Evolutionary conservation across 2,113 vertebrate species (phyloP).

Genomic region (Oreochromis aureus): DNA sequence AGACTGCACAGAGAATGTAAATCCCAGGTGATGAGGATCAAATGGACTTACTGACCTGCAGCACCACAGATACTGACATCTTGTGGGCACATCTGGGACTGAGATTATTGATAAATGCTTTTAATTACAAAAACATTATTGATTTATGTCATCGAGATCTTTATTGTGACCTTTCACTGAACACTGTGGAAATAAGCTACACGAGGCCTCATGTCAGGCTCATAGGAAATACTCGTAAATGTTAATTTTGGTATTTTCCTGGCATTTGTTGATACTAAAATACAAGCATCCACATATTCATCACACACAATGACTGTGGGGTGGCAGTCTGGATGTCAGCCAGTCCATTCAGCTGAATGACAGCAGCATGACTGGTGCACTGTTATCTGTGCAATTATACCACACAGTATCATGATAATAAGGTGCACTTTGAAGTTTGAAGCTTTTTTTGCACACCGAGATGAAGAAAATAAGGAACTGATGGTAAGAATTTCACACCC

Average conservation of each 20-base stretch:
- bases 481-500: constrained; percentile 1
- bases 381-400: constrained; percentile 14
- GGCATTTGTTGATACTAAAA: neutral
- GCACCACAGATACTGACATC: constrained; percentile 39
- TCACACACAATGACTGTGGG: neutral
- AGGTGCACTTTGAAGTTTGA: neutral
- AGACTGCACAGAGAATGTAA: constrained; percentile 9
- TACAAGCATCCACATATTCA: neutral
- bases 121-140: neutral
- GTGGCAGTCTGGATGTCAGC: neutral
- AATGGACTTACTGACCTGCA: constrained; percentile 19
- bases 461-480: neutral
- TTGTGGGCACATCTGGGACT: constrained; percentile 30
- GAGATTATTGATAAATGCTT: neutral
- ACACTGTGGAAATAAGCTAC: neutral
- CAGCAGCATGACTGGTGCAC: neutral
- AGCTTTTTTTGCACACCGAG: neutral
- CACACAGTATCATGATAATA: neutral
- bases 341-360: neutral
- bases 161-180: neutral
- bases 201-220: neutral
- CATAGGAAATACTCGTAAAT: neutral
- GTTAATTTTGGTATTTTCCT: neutral
- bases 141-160: neutral
- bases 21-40: constrained; percentile 55